These are phyloP conservation scores for Raja brachyura DNA, from an alignment of 2,113 vertebrate genomes.

Conservation along the genomic window DNA sequence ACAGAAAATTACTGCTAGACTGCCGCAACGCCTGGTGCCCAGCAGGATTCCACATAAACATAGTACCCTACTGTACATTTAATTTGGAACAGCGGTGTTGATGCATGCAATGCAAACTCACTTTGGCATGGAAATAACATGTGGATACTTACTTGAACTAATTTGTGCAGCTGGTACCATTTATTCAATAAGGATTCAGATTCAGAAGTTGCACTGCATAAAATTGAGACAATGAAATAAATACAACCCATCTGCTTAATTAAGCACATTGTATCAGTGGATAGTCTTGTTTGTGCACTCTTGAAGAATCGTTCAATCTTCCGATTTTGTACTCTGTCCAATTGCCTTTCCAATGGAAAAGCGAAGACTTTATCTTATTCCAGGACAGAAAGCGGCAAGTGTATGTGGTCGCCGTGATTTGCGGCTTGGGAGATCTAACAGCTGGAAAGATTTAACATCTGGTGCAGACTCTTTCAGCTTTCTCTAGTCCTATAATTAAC, in stretches of 20 bases:
- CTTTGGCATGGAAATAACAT: neutral
- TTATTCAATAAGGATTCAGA: neutral
- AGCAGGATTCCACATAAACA: neutral
- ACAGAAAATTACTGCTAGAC: neutral
- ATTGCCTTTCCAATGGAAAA: neutral
- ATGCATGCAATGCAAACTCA: neutral
- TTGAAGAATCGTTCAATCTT: neutral
- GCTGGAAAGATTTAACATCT: too few relatives aligned
- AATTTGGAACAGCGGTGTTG: neutral
- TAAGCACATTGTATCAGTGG: neutral
- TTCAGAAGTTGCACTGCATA: neutral
- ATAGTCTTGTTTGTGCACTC: neutral
- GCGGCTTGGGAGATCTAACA: neutral
- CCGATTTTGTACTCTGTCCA: neutral
- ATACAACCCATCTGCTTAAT: neutral
- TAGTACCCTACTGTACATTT: conserved; percentile 11
- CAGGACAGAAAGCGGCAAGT: too few relatives aligned
- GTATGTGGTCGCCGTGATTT: too few relatives aligned
- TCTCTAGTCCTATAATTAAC: too few relatives aligned
- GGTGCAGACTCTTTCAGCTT: too few relatives aligned
- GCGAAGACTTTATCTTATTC: neutral
- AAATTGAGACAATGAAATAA: neutral
- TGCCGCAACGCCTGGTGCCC: neutral
- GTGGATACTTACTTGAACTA: neutral
- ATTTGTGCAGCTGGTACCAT: neutral